Base-by-base conservation (phyloP, 2,113 vertebrate genomes). In the Microtus oregoni region DNA sequence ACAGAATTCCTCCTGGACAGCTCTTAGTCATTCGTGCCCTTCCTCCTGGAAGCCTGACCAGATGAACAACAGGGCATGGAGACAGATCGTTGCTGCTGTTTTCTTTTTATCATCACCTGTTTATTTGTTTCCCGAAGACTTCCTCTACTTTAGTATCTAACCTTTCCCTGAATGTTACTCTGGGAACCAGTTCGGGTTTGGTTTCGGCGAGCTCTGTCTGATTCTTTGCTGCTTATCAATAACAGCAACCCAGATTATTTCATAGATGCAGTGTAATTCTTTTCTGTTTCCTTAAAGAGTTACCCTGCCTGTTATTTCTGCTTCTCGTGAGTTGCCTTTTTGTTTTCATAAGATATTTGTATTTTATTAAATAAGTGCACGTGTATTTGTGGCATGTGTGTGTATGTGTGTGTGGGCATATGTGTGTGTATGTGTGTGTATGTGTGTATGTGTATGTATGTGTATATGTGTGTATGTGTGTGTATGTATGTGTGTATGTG, bases 401-500 rank as follows among this genome's bases (percentile, higher is more conserved):
- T 55, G 52, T 14, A 14, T n/a, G n/a, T 55, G 52, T 55, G 14
- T 55, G 52, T 24, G 20, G 1, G 11, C 11, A 52, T 55, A 1
- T 55, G 76, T 77, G 2, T 47, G 6, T 44, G 13, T 24, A 3
- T 10, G 2, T 77, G 41, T 2, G 2, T 77, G 26, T 15, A 0
- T 26, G 1, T 55, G 0, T 55, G 2, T 14, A 38, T 38, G 20
- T 44, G 4, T 5, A 5, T 26, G 5, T 19, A 1, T 15, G 13
- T 55, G 0, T 55, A 0, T 55, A 4, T 17, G 52, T 55, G 3
- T 77, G 26, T 77, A 3, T 3, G 14, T 14, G 3, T 15, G 2
- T 55, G 0, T 55, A 3, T 0, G 3, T 55, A 3, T 15, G 2
- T 55, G 14, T 55, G 14, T 55, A 3, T 55, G 14, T 3, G 0